A percentile compares a stretch with the other conserved stretches of the same genome.
Conservation (phyloP, 1,140 invertebrate genomes). For the Matsumurasca onukii region DNA sequence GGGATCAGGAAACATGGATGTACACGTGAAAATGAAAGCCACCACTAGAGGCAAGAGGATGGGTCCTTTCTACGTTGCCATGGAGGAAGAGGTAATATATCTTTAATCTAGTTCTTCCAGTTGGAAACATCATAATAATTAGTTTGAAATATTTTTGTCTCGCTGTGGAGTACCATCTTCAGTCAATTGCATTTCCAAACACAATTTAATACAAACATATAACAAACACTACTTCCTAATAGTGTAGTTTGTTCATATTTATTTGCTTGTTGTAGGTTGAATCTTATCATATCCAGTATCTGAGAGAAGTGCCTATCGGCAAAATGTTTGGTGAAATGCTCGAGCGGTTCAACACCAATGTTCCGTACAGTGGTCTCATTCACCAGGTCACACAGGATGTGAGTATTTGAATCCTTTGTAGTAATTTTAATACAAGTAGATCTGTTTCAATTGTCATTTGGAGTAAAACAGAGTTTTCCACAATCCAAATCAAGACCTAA, state of each 20-base stretch:
- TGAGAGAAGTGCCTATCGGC: slow-evolving; percentile 68
- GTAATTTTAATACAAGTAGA: neutral
- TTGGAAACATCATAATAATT: no score
- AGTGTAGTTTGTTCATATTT: neutral
- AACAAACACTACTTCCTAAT: no score
- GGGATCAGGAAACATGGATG: slow-evolving; percentile 94
- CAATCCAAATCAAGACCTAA: no score
- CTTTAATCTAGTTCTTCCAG: no score
- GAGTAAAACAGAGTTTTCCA: no score
- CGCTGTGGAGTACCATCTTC: no score
- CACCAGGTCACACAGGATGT: slow-evolving; percentile 96
- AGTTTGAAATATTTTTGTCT: no score
- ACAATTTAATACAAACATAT: no score
- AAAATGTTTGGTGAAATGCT: slow-evolving; percentile 50
- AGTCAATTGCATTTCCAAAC: no score
- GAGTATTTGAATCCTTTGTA: slow-evolving; percentile 49
- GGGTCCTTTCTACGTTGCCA: slow-evolving; percentile 81
- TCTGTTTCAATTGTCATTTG: no score
- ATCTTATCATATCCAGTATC: slow-evolving; percentile 78
- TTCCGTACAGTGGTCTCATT: slow-evolving; percentile 95
- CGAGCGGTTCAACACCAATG: slow-evolving; percentile 90
- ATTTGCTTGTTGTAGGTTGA: slow-evolving; percentile 62
- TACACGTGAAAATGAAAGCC: slow-evolving; percentile 88
- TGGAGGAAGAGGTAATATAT: slow-evolving; percentile 82
- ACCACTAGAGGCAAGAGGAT: slow-evolving; percentile 84